phyloP scores from a whole-genome alignment of 2,888 invertebrate species.

The Nomada fabriciana region DNA sequence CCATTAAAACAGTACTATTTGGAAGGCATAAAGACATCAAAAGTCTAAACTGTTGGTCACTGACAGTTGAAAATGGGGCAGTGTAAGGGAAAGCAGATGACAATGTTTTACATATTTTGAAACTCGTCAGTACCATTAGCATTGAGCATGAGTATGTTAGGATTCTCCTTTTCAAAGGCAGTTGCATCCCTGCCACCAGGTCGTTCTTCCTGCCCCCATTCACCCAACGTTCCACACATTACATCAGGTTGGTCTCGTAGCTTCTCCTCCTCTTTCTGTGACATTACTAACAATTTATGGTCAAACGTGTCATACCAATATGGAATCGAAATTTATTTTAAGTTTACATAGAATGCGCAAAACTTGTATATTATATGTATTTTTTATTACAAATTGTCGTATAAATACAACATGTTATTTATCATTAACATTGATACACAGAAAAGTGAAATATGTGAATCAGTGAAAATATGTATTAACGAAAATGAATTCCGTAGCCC shows the following conservation, averaged over 20 bases:
- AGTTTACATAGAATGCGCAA: constrained; percentile 18
- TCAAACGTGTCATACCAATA: constrained; percentile 57
- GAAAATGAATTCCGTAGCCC: constrained; percentile 11
- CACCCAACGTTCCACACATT: constrained; percentile 89
- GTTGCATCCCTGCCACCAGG: constrained; percentile 88
- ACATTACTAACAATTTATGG: constrained; percentile 80
- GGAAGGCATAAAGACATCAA: constrained; percentile 15
- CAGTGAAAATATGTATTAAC: background rate
- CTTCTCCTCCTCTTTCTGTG: constrained; percentile 90
- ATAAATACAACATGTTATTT: constrained; percentile 11
- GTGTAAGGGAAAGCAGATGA: constrained; percentile 10
- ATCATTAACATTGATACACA: background rate
- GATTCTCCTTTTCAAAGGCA: constrained; percentile 92
- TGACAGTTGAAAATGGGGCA: constrained; percentile 47
- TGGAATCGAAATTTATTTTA: constrained; percentile 25
- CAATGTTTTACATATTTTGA: constrained; percentile 88
- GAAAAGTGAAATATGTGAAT: background rate
- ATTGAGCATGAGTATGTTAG: constrained; percentile 89
- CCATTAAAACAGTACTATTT: constrained; percentile 13
- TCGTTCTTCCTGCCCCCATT: constrained; percentile 90
- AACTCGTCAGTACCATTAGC: constrained; percentile 90
- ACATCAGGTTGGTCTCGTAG: constrained; percentile 89
- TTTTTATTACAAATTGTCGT: constrained; percentile 33
- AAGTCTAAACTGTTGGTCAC: background rate
- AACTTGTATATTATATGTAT: constrained; percentile 9